phyloP scores from a whole-genome alignment of 2,797 vertebrate genomes.

The Coreius guichenoti region DNA sequence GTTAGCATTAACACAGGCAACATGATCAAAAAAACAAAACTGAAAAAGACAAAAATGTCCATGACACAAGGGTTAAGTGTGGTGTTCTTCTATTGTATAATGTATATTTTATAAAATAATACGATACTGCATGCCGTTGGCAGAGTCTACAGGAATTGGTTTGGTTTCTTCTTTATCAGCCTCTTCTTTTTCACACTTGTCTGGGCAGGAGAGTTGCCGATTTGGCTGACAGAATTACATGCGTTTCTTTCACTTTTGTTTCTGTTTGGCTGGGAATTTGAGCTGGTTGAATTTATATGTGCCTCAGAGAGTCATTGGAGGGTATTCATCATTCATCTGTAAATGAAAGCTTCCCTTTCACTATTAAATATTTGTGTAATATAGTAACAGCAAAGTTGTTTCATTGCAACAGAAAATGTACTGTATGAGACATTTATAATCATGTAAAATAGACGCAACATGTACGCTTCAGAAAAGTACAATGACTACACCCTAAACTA shows the following conservation, averaged over 20 bases:
- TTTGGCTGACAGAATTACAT: slow-evolving; percentile 43
- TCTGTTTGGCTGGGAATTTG: slow-evolving; percentile 58
- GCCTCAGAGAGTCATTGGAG: not conserved
- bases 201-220: slow-evolving; percentile 55
- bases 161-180: not conserved
- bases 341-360: not conserved
- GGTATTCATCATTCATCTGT: not conserved
- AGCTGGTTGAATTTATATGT: slow-evolving; percentile 13
- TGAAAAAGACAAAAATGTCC: too few relatives aligned
- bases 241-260: slow-evolving; percentile 32
- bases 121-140: not conserved
- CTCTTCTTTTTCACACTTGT: slow-evolving; percentile 24
- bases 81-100: too few relatives aligned
- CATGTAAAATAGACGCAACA: not conserved
- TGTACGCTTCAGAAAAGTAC: not conserved
- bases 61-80: too few relatives aligned
- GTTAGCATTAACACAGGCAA: too few relatives aligned
- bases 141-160: slow-evolving; percentile 8
- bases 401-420: not conserved
- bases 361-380: not conserved
- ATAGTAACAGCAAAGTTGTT: not conserved
- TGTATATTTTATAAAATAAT: not conserved
- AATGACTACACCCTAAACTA: not conserved
- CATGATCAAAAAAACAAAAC: too few relatives aligned
- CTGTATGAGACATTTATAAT: not conserved